A percentile compares a stretch with the other conserved stretches of the same genome.
phyloP scores from a whole-genome alignment of 2,888 invertebrate genomes.

The Rhorus exstirpatorius region DNA sequence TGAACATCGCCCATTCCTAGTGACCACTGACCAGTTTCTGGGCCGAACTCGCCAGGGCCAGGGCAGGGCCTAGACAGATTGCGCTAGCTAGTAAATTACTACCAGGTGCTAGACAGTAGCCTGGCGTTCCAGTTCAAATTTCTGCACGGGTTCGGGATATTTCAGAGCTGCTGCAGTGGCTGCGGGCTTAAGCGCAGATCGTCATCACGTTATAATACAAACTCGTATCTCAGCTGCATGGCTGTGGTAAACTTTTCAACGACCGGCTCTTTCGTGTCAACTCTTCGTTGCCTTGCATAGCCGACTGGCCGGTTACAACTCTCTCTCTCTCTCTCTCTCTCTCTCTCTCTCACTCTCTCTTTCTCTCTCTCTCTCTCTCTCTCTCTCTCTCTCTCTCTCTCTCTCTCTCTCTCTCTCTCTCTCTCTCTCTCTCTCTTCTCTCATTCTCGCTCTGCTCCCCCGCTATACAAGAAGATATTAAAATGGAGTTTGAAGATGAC shows the following conservation, averaged over 20 bases:
- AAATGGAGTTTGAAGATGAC: constrained; percentile 84
- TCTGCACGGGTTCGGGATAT: too few species aligned
- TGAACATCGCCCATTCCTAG: too few species aligned
- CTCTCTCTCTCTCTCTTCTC: constrained; percentile 31
- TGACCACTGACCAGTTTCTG: too few species aligned
- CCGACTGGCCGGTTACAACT: constrained; percentile 70
- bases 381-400: constrained; percentile 28
- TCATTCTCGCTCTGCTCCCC: constrained; percentile 11
- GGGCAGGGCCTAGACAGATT: too few species aligned
- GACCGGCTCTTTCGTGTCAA: constrained; percentile 78
- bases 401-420: constrained; percentile 33
- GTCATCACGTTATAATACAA: constrained; percentile 42
- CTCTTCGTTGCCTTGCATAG: constrained; percentile 78
- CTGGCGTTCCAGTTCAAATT: too few species aligned
- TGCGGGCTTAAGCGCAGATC: constrained; percentile 28
- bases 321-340: constrained; percentile 31
- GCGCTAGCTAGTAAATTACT: too few species aligned
- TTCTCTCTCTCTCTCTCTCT: constrained; percentile 31
- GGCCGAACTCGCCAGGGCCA: too few species aligned
- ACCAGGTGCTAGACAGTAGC: too few species aligned
- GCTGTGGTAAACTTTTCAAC: constrained; percentile 66
- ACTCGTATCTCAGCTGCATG: constrained; percentile 41
- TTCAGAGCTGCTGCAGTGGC: constrained; percentile 51
- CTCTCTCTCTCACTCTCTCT: constrained; percentile 33
- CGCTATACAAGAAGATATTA: constrained; percentile 78